A percentile compares a stretch with the other conserved stretches of the same genome.
Conservation (phyloP, 2,888 invertebrate genomes). For the Zelleria hepariella region DNA sequence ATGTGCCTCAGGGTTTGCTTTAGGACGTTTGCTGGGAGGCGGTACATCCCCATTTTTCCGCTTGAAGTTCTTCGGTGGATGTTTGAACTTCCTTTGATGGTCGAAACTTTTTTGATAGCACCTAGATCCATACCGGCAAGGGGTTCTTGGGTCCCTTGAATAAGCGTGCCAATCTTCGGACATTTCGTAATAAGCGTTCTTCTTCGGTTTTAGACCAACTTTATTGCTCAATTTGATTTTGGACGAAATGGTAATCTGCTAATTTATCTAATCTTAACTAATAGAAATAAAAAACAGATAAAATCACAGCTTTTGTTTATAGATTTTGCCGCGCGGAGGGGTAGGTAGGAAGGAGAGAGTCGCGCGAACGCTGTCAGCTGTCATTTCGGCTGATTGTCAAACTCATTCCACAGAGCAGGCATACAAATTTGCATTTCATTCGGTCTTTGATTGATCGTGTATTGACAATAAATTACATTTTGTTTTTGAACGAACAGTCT, state of each 20-base stretch:
- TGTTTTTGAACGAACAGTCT: constrained; percentile 6
- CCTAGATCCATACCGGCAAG: constrained; percentile 83
- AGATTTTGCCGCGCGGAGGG: background rate
- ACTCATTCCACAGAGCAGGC: background rate
- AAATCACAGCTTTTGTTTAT: too few species aligned
- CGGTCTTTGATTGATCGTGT: background rate
- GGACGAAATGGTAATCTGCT: too few species aligned
- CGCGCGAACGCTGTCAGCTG: too few species aligned
- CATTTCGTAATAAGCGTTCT: constrained; percentile 25
- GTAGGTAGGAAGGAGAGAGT: too few species aligned
- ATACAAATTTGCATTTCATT: background rate
- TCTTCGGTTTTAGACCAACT: too few species aligned
- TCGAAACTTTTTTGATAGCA: constrained; percentile 87
- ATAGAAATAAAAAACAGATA: too few species aligned
- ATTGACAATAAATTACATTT: background rate
- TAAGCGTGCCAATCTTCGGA: constrained; percentile 49
- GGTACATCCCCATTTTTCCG: constrained; percentile 24
- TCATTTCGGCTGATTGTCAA: too few species aligned
- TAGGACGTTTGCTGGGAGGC: constrained; percentile 24
- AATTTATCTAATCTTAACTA: too few species aligned
- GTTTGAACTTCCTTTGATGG: constrained; percentile 82
- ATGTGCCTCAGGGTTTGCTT: constrained; percentile 24
- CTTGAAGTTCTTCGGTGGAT: constrained; percentile 69
- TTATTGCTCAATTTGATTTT: too few species aligned
- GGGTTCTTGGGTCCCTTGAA: constrained; percentile 56